Conservation (phyloP, 1,140 invertebrate species). For the Ditylenchus dipsaci region DNA sequence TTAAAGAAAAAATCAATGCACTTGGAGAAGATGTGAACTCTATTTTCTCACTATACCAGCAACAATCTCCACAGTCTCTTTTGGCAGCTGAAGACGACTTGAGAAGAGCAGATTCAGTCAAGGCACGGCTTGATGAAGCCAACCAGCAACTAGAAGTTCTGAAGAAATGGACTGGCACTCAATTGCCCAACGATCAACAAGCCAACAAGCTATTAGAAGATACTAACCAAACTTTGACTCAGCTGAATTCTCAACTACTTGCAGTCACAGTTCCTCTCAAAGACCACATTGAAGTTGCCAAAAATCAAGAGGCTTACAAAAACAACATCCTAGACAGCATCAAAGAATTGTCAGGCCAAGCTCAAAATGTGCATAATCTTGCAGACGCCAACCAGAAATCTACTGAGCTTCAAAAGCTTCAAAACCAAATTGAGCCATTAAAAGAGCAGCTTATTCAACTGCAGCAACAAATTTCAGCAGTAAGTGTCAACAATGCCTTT, state of each 20-base stretch:
- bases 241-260: slow-evolving; percentile 4
- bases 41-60: neutral
- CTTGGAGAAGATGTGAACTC: slow-evolving; percentile 1
- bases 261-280: slow-evolving; percentile 7
- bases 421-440: slow-evolving; percentile 7
- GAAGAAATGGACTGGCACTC: slow-evolving; percentile 4
- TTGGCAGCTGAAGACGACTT: slow-evolving; percentile 9
- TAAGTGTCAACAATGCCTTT: neutral
- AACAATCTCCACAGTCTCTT: neutral
- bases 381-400: neutral
- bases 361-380: neutral
- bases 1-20: slow-evolving; percentile 2
- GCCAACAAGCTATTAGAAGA: neutral
- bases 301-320: slow-evolving; percentile 1
- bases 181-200: neutral
- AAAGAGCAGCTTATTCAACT: neutral
- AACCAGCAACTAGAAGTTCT: slow-evolving; percentile 1
- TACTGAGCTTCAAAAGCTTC: slow-evolving; percentile 2
- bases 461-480: neutral
- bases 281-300: neutral
- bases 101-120: slow-evolving; percentile 11
- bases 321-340: neutral
- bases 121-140: neutral
- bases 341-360: neutral
- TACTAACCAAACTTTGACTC: neutral